Evolutionary conservation across 2,888 invertebrate species (phyloP).

Genomic region (Tricholauxania praeusta): DNA sequence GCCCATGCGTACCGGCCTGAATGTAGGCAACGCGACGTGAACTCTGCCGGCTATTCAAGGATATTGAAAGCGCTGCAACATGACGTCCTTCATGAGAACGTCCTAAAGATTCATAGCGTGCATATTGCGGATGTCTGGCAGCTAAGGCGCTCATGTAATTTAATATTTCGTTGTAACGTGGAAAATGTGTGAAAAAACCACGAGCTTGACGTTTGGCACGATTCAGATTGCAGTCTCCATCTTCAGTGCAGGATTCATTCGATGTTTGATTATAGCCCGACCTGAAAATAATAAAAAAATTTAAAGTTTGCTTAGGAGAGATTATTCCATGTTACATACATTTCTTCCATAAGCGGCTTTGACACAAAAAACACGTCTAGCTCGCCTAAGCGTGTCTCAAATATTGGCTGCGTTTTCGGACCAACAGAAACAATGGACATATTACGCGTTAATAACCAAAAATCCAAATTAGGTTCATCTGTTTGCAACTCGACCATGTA

Average conservation of each 20-base stretch:
- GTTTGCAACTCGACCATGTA: slow-evolving; percentile 64
- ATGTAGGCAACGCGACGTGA: slow-evolving; percentile 63
- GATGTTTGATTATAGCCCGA: slow-evolving; percentile 45
- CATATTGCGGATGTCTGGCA: slow-evolving; percentile 60
- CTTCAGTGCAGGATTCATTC: slow-evolving; percentile 48
- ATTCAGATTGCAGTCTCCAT: slow-evolving; percentile 53
- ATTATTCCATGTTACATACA: slow-evolving; percentile 46
- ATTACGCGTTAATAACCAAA: slow-evolving; percentile 65
- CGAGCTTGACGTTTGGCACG: slow-evolving; percentile 61
- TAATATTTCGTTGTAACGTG: slow-evolving; percentile 63
- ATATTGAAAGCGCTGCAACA: slow-evolving; percentile 61
- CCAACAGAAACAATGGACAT: slow-evolving; percentile 64
- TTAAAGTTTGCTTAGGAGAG: background rate
- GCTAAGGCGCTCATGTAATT: slow-evolving; percentile 63
- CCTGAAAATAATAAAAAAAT: slow-evolving; percentile 41
- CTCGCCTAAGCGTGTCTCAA: slow-evolving; percentile 57
- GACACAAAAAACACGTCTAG: slow-evolving; percentile 56
- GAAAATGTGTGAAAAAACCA: slow-evolving; percentile 64
- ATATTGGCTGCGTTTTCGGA: slow-evolving; percentile 55
- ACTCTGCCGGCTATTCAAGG: slow-evolving; percentile 55
- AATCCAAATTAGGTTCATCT: slow-evolving; percentile 59
- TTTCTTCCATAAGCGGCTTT: slow-evolving; percentile 60
- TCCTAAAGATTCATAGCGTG: slow-evolving; percentile 63
- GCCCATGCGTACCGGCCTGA: slow-evolving; percentile 65
- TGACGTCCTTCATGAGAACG: slow-evolving; percentile 64